Percentiles rank a stretch among this genome's conserved stretches.
Evolutionary conservation across 2,113 vertebrate species (phyloP).

Genomic region (Mus musculus): GRCm39 chr4:28422001-28422500

Average conservation of each 20-base stretch:
- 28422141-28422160: not conserved
- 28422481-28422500: not conserved
- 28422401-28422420: not conserved
- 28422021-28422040: not conserved
- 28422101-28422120: not conserved
- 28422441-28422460: not conserved
- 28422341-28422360: not conserved
- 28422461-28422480: not conserved
- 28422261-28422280: not conserved
- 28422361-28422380: not conserved
- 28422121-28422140: fast-evolving
- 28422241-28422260: not conserved
- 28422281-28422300: not conserved
- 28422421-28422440: not conserved
- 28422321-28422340: not conserved
- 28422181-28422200: not conserved
- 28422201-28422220: not conserved
- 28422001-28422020: not conserved
- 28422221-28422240: not conserved
- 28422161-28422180: not conserved
- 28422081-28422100: not conserved
- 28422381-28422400: not conserved
- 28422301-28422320: not conserved
- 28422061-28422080: not conserved
- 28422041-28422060: not conserved